A percentile compares a stretch with the other conserved stretches of the same genome.
These are phyloP conservation scores for Simalia tracyae DNA, from an alignment of 2,797 vertebrate species.

Conservation along the genomic window DNA sequence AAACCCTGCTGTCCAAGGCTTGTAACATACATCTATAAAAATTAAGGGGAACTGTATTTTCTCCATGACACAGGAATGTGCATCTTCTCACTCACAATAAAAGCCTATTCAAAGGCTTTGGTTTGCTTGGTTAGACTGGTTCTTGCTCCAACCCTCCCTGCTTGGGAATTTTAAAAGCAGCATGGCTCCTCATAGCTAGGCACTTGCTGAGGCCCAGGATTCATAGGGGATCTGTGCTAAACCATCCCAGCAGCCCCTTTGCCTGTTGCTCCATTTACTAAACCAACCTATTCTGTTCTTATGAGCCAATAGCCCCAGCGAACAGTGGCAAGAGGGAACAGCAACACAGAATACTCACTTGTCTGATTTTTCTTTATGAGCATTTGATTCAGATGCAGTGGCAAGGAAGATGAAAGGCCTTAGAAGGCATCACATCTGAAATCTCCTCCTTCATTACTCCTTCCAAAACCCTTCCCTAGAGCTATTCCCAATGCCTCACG, in stretches of 20 bases:
- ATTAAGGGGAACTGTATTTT: background rate
- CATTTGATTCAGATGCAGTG: background rate
- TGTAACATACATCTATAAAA: background rate
- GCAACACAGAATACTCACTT: background rate
- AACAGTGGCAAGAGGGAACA: background rate
- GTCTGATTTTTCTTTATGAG: background rate
- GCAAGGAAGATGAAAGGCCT: background rate
- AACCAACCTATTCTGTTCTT: background rate
- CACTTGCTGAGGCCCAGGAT: background rate
- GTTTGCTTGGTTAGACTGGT: background rate
- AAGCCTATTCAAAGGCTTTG: background rate
- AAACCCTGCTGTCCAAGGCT: background rate
- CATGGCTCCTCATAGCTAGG: background rate
- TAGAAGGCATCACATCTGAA: background rate
- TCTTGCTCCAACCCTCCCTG: background rate
- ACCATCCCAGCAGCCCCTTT: background rate
- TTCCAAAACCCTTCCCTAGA: background rate
- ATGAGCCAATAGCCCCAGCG: background rate
- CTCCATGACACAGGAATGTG: background rate
- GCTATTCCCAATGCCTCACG: background rate
- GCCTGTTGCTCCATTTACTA: background rate
- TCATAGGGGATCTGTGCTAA: background rate
- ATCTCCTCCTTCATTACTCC: background rate
- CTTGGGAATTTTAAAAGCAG: background rate
- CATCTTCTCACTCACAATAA: background rate